These are phyloP conservation scores for Podilymbus podiceps DNA, from an alignment of 2,113 vertebrate species.

Conservation along the genomic window DNA sequence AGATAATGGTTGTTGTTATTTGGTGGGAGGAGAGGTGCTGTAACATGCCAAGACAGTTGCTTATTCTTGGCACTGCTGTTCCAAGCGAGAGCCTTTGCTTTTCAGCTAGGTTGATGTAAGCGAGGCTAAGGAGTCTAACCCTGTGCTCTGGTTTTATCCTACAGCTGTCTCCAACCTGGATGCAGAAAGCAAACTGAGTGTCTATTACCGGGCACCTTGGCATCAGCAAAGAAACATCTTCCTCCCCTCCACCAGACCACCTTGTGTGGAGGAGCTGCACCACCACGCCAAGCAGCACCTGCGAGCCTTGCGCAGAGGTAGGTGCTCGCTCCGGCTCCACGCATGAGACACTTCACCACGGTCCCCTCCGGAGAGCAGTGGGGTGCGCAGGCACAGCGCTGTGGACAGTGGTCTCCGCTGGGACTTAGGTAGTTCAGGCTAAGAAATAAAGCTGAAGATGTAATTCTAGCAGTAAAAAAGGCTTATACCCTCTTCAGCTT, in stretches of 20 bases:
- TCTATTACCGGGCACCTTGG: constrained; percentile 87
- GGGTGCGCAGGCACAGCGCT: neutral
- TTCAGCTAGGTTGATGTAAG: neutral
- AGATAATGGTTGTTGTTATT: neutral
- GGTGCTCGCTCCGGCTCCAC: neutral
- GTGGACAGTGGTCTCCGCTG: neutral
- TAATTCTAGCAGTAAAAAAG: neutral
- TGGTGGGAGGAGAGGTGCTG: neutral
- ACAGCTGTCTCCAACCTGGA: constrained; percentile 95
- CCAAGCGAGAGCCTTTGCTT: neutral
- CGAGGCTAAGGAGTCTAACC: neutral
- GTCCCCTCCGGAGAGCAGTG: neutral
- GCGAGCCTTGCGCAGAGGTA: constrained; percentile 85
- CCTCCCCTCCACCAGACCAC: constrained; percentile 83
- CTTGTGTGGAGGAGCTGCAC: constrained; percentile 91
- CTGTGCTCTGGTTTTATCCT: neutral
- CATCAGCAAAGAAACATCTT: constrained; percentile 91
- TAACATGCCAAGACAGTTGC: neutral
- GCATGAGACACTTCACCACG: accelerated
- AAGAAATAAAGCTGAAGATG: neutral
- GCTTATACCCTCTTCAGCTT: neutral
- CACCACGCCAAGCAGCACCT: constrained; percentile 85
- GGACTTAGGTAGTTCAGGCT: neutral
- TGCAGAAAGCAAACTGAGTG: constrained; percentile 89
- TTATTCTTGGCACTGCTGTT: neutral